Conservation (phyloP, 2,797 vertebrate genomes). For the Chanos chanos region DNA sequence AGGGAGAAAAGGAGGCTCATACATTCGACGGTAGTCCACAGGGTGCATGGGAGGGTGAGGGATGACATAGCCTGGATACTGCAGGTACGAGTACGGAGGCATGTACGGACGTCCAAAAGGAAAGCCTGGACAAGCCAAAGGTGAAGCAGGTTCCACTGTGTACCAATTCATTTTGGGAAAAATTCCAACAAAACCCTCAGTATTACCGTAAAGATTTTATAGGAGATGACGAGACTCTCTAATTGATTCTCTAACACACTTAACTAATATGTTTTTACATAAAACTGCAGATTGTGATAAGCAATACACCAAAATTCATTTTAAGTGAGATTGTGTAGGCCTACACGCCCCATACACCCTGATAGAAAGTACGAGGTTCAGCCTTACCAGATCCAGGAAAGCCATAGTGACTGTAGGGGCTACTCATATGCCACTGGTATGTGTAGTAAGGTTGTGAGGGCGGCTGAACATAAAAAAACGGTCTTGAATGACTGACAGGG, state of each 20-base stretch:
- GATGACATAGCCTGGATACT: constrained; percentile 66
- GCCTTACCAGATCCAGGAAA: constrained; percentile 61
- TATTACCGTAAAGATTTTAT: background rate
- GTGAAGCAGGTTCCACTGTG: too few species aligned
- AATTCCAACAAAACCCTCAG: too few species aligned
- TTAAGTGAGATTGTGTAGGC: too few species aligned
- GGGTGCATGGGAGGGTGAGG: constrained; percentile 65
- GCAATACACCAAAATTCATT: too few species aligned
- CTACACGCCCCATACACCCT: too few species aligned
- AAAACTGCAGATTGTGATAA: too few species aligned
- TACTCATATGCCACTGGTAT: constrained; percentile 69
- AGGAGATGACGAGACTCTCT: background rate
- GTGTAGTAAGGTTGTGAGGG: constrained; percentile 68
- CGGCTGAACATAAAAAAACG: constrained; percentile 76
- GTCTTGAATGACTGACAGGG: constrained; percentile 59
- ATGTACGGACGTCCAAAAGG: constrained; percentile 63
- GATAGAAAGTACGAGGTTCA: too few species aligned
- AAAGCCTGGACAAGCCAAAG: constrained; percentile 53
- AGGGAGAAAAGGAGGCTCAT: constrained; percentile 64
- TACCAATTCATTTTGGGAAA: too few species aligned
- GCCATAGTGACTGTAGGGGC: constrained; percentile 61
- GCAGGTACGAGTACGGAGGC: constrained; percentile 69
- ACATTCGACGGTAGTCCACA: constrained; percentile 67
- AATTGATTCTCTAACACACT: too few species aligned
- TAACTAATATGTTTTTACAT: too few species aligned